Evolutionary conservation across 1,140 invertebrate species (phyloP), one percentile per base, ranked within the genome.

Genomic region (Stratiolaelaps scimitus): DNA sequence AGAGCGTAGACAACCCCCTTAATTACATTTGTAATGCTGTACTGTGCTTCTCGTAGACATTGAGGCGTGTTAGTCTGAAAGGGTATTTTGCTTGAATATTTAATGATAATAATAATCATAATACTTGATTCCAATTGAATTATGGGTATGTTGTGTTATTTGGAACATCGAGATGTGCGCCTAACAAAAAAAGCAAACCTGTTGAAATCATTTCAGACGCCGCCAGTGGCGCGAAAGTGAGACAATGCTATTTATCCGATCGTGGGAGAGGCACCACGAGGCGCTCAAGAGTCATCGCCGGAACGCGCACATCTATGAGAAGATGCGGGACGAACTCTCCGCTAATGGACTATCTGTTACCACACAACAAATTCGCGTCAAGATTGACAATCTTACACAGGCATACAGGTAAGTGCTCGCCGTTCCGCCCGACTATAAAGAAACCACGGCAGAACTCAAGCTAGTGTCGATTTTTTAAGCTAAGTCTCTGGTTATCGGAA

Each of bases 371-470:
- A 60, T 60, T 34, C 26, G 34, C 15, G 53, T 60, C 23, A 60
- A 60, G 23, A 60, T 60, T 34, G 53, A 60, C 53, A 60, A 60
- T 60, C 53, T 60, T 23, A 60, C 53, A 60, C 53, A 60, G 53
- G 53, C 53, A 34, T 60, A 60, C 23, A 60, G 53, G 53, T 60
- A 17, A 60, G 53, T 60, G 1, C n/a, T n/a, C n/a, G n/a, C n/a
- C n/a, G n/a, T n/a, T n/a, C n/a, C n/a, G n/a, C n/a, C n/a, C n/a
- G n/a, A n/a, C n/a, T n/a, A n/a, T n/a, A n/a, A n/a, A n/a, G n/a
- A n/a, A n/a, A n/a, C n/a, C n/a, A n/a, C n/a, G n/a, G n/a, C n/a
- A n/a, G n/a, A n/a, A n/a, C n/a, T n/a, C n/a, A n/a, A n/a, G n/a
- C n/a, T n/a, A n/a, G n/a, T n/a, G n/a, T n/a, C n/a, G n/a, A n/a